Percentiles rank a stretch among this genome's conserved stretches.
Conservation (phyloP, 2,797 vertebrate species). For the Cottoperca gobio region DNA sequence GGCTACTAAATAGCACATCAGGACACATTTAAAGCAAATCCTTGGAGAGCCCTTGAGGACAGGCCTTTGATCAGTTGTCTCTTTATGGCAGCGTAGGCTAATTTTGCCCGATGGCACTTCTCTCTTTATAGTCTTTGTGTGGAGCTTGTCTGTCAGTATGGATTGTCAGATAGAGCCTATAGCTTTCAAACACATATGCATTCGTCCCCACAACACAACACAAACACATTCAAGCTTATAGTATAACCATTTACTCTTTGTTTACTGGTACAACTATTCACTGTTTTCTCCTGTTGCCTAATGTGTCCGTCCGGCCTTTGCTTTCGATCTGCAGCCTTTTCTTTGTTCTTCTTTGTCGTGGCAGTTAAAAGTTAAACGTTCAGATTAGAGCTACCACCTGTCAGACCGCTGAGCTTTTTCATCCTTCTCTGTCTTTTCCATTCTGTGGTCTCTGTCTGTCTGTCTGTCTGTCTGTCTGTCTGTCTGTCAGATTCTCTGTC, state of each 20-base stretch:
- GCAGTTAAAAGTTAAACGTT: conserved; percentile 11
- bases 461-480: conserved; percentile 17
- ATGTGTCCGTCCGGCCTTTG: not conserved
- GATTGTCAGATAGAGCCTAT: conserved; percentile 38
- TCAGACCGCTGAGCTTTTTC: conserved; percentile 17
- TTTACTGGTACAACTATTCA: not conserved
- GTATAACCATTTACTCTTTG: not conserved
- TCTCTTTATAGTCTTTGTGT: conserved; percentile 46
- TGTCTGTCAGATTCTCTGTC: conserved; percentile 52
- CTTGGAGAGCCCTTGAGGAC: conserved; percentile 48
- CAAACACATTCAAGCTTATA: not conserved
- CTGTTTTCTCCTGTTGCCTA: not conserved
- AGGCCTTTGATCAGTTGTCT: conserved; percentile 62
- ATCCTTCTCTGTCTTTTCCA: not conserved
- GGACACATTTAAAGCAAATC: conserved; percentile 62
- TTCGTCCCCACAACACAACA: not conserved
- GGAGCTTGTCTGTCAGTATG: conserved; percentile 36
- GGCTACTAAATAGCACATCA: conserved; percentile 40
- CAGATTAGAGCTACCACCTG: conserved; percentile 11
- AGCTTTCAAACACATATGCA: conserved; percentile 22
- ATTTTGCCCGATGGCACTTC: conserved; percentile 52
- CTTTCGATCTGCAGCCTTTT: not conserved
- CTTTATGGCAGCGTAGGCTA: conserved; percentile 53
- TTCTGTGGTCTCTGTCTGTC: conserved; percentile 4
- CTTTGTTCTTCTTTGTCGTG: not conserved